Evolutionary conservation across 2,113 vertebrate species (phyloP).

Genomic region (Arizona elegans): DNA sequence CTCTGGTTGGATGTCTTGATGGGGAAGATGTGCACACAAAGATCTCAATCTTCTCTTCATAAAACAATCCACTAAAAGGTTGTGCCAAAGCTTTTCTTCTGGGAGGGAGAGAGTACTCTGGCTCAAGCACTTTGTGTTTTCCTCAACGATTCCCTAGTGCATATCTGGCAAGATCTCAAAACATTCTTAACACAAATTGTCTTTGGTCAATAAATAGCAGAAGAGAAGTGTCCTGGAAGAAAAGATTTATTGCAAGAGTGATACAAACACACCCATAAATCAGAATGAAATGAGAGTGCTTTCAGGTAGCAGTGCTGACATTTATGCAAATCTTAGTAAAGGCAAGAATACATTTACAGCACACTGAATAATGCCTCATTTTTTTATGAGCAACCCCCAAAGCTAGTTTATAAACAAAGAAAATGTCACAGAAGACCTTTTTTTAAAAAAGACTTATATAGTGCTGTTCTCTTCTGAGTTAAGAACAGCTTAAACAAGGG

Average conservation of each 20-base stretch:
- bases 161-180: conserved; percentile 85
- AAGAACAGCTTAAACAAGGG: background rate
- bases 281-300: conserved; percentile 65
- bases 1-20: conserved; percentile 44
- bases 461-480: background rate
- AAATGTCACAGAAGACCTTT: background rate
- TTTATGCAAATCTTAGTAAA: conserved; percentile 71
- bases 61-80: conserved; percentile 59
- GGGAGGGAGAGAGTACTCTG: conserved; percentile 59
- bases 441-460: background rate
- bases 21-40: conserved; percentile 51
- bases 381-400: conserved; percentile 29
- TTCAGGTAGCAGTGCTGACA: conserved; percentile 73
- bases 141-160: conserved; percentile 78
- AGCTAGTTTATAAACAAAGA: conserved; percentile 27
- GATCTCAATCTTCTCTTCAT: conserved; percentile 45
- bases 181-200: conserved; percentile 80
- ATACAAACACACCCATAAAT: conserved; percentile 83
- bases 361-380: conserved; percentile 53
- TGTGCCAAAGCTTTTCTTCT: conserved; percentile 60
- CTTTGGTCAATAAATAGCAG: conserved; percentile 87
- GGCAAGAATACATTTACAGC: conserved; percentile 24
- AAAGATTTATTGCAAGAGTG: conserved; percentile 84
- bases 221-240: conserved; percentile 77
- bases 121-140: conserved; percentile 61